A percentile compares a stretch with the other conserved stretches of the same genome.
phyloP scores from a whole-genome alignment of 37 sponge, comb jelly and placozoan genomes.

The Aplysina aerophoba region DNA sequence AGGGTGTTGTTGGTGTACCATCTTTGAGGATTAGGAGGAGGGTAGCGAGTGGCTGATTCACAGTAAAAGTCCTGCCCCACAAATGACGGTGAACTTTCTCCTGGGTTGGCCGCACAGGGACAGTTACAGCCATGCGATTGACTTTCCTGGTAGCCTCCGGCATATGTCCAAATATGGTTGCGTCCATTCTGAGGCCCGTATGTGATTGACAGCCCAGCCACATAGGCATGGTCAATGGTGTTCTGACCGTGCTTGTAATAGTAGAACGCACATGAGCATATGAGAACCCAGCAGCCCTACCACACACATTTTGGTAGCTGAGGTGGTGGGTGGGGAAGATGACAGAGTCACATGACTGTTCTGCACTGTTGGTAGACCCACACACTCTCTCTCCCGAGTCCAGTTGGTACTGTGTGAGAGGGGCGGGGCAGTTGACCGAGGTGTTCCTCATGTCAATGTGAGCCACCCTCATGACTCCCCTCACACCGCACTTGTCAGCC shows the following conservation, averaged over 20 bases:
- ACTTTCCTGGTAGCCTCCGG: too few relatives aligned
- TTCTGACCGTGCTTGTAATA: background rate
- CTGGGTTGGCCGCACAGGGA: too few relatives aligned
- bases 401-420: conserved; percentile 4
- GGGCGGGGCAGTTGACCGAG: background rate
- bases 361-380: background rate
- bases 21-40: too few relatives aligned
- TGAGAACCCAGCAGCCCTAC: conserved; percentile 10
- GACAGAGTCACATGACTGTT: background rate
- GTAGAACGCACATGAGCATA: background rate
- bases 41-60: too few relatives aligned
- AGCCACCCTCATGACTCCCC: conserved; percentile 16
- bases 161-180: too few relatives aligned
- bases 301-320: conserved; percentile 12
- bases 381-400: conserved; percentile 4
- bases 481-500: conserved; percentile 26
- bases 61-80: too few relatives aligned
- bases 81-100: too few relatives aligned
- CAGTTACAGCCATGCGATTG: too few relatives aligned
- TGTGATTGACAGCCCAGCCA: conserved; percentile 5
- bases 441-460: conserved; percentile 12
- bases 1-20: too few relatives aligned
- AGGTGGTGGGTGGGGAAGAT: conserved; percentile 1
- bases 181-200: background rate
- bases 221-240: background rate